Conservation (phyloP, 2,888 invertebrate genomes). For the Ichneumoninae sp. region DNA sequence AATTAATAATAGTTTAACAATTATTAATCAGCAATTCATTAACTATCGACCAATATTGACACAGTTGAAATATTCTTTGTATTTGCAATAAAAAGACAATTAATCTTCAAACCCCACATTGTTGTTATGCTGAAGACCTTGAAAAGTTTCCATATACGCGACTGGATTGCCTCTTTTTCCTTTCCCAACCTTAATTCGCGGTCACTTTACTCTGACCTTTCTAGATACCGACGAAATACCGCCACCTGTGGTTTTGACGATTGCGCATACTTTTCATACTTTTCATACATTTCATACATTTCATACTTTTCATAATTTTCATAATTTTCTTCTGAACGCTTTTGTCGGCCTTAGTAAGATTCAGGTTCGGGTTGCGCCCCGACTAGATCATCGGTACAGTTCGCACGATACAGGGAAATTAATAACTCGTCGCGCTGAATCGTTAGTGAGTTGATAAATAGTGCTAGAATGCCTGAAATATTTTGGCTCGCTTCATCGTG, state of each 20-base stretch:
- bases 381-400: neutral
- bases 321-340: neutral
- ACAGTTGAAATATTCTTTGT: neutral
- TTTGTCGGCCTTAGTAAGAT: neutral
- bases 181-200: neutral
- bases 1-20: neutral
- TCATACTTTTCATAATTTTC: too few relatives aligned
- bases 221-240: neutral
- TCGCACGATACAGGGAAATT: conserved; percentile 24
- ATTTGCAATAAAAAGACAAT: neutral
- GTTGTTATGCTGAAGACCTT: neutral
- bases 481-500: conserved; percentile 49
- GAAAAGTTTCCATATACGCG: neutral
- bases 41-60: neutral
- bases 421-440: conserved; percentile 13
- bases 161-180: neutral
- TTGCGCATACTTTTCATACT: neutral
- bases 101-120: neutral
- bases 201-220: neutral
- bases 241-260: neutral
- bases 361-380: neutral
- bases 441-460: conserved; percentile 47
- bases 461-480: conserved; percentile 42
- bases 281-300: too few relatives aligned
- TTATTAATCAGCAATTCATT: neutral